Base-by-base conservation (phyloP, 2,888 invertebrate species). In the Caenorhabditis sp. region DNA sequence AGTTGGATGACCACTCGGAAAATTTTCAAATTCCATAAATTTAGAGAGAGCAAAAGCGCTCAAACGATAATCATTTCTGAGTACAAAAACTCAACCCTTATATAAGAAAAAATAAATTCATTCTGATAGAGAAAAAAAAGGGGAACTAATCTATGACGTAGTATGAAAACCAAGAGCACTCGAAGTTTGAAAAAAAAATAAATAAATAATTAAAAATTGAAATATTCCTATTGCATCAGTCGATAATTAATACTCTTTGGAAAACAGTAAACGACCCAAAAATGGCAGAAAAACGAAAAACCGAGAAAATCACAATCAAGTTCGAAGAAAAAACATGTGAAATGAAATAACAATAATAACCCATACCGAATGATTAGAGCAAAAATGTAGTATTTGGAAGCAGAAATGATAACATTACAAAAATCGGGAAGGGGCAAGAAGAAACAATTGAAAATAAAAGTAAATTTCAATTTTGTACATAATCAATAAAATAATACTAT, bases 291-390 rank as follows among this genome's bases (percentile, higher is more conserved):
- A 21, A 37, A 21, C 24, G 26, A 26, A 27, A 23, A 64, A 27
- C 26, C n/a, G 27, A n/a, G 27, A 27, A n/a, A 64, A 69, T 69
- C 69, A 69, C 69, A 69, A 62, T 51, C 57, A 53, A 51, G 43
- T 57, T 61, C 49, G 59, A 51, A 65, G 12, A 59, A 31, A 53
- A 60, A n/a, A n/a, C n/a, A 31, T 10, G 31, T 17, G 43, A 43
- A 17, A 57, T 36, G 55, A 12, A 63, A 43, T 50, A 21, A 62
- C 27, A 60, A 31, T 62, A 69, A 26, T 10, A 59, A 70, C 70
- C 70, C 70, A 70, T 70, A 70, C 61, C 66, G 43, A 17, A 62
- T 58, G 66, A 66, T 66, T 62, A 62, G 70, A 70, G 66, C 66
- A 58, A 65, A 62, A 62, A 50, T 43, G 51, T 43, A 65, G 27